These are phyloP conservation scores for Noctua pronuba DNA, from an alignment of 2,888 invertebrate genomes.

Conservation along the genomic window DNA sequence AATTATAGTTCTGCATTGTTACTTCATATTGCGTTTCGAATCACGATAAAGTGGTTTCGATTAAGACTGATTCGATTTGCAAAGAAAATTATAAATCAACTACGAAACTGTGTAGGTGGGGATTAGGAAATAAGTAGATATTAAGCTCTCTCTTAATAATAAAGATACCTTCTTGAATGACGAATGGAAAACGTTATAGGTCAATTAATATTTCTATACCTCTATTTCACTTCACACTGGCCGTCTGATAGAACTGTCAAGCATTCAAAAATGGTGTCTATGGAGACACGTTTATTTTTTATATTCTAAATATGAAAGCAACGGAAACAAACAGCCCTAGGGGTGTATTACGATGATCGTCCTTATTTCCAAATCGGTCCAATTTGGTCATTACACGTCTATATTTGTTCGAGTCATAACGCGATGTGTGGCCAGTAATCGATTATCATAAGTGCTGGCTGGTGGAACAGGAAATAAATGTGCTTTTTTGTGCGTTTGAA, in stretches of 20 bases:
- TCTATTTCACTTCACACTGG: background rate
- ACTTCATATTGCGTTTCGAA: slow-evolving; percentile 52
- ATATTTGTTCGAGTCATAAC: slow-evolving; percentile 67
- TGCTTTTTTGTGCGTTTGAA: slow-evolving; percentile 56
- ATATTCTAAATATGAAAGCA: background rate
- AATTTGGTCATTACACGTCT: slow-evolving; percentile 70
- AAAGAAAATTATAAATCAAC: slow-evolving; percentile 41
- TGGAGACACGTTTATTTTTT: slow-evolving; percentile 19
- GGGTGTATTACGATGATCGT: slow-evolving; percentile 58
- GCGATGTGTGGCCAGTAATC: slow-evolving; percentile 71
- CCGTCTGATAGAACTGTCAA: slow-evolving; percentile 19
- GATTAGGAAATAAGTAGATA: slow-evolving; percentile 39
- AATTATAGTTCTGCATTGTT: slow-evolving; percentile 45
- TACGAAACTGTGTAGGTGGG: slow-evolving; percentile 43
- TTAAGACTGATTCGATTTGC: slow-evolving; percentile 46
- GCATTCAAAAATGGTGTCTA: slow-evolving; percentile 24
- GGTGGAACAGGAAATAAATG: slow-evolving; percentile 65
- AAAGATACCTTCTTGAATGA: slow-evolving; percentile 7
- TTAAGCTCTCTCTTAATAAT: slow-evolving; percentile 26
- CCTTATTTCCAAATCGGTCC: slow-evolving; percentile 62
- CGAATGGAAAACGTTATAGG: slow-evolving; percentile 18
- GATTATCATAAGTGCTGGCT: slow-evolving; percentile 67
- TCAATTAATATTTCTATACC: background rate
- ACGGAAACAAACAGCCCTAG: slow-evolving; percentile 56
- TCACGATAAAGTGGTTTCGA: slow-evolving; percentile 49